Base-by-base conservation (phyloP, 2,888 invertebrate genomes). In the Rhingia campestris region DNA sequence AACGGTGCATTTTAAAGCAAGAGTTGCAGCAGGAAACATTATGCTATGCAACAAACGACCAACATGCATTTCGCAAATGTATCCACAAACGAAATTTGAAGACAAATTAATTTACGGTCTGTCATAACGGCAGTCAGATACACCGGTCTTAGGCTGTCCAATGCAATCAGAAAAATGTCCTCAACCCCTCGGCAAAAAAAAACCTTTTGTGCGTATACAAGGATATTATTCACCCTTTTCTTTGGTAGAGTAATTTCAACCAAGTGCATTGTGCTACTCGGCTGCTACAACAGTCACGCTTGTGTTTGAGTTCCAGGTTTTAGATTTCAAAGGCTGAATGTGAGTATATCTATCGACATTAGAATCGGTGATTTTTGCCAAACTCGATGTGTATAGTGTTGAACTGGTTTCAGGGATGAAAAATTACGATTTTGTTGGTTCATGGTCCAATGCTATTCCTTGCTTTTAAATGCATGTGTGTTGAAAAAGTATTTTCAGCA, bases 401-500 rank as follows among this genome's bases (percentile, higher is more conserved):
- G 35, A 35, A 7, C 12, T 49, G 37, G 30, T 30, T 47, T 37
- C 35, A 77, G 72, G 77, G 82, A 67, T 82, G 77, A 67, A 67
- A 63, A 51, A 77, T 61, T 22, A 22, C 22, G 22, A 22, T 22
- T 22, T 22, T 22, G 1, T 77, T 49, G 9, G 49, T 82, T 63
- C 67, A 77, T 67, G 77, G 77, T 73, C 72, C 59, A 43, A 47
- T 73, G 77, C 47, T 76, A 77, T 81, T 72, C 56, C 49, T 61
- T 73, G 41, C 14, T 22, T 35, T 49, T 32, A 43, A n/a, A 53
- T 59, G 43, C 58, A 64, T 33, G 12, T 56, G 37, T 43, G 39
- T 41, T 39, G 39, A 64, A 66, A 63, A 53, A 53, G 43, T 75
- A 61, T 81, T 66, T 53, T 43, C 32, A 49, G 61, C 51, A 45